phyloP scores from a whole-genome alignment of 2,888 invertebrate genomes.

The Melanchra persicariae region DNA sequence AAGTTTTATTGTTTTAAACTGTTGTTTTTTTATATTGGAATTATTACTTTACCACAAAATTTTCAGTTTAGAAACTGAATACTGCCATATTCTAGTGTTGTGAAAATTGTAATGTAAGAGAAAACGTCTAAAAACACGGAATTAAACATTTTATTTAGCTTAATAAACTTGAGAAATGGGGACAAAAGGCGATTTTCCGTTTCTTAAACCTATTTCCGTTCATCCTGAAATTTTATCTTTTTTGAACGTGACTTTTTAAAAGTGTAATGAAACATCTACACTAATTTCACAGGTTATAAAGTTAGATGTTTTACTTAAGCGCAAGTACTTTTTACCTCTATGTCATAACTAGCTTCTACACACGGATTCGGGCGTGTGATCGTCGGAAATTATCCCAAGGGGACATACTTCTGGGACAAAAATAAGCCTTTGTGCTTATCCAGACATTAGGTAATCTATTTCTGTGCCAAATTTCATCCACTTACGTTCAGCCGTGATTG shows the following conservation, averaged over 20 bases:
- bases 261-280: conserved; percentile 28
- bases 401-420: too few species aligned
- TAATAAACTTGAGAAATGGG: conserved; percentile 39
- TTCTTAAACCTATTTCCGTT: conserved; percentile 46
- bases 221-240: conserved; percentile 27
- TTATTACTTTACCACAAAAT: neutral
- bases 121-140: conserved; percentile 21
- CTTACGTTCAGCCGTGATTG: too few species aligned
- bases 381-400: too few species aligned
- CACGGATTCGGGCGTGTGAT: too few species aligned
- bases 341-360: neutral
- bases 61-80: neutral
- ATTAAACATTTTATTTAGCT: conserved; percentile 38
- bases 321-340: neutral
- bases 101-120: too few species aligned
- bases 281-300: conserved; percentile 14
- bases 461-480: too few species aligned
- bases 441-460: too few species aligned
- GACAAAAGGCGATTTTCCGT: conserved; percentile 50
- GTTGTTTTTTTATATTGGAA: neutral
- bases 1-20: conserved; percentile 5
- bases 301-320: conserved; percentile 4
- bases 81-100: neutral
- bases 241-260: conserved; percentile 32
- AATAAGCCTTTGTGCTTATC: too few species aligned